Evolutionary conservation across 2,888 invertebrate genomes (phyloP), one percentile per base, ranked within the genome.

Genomic region (Drosophila sordidapex): DNA sequence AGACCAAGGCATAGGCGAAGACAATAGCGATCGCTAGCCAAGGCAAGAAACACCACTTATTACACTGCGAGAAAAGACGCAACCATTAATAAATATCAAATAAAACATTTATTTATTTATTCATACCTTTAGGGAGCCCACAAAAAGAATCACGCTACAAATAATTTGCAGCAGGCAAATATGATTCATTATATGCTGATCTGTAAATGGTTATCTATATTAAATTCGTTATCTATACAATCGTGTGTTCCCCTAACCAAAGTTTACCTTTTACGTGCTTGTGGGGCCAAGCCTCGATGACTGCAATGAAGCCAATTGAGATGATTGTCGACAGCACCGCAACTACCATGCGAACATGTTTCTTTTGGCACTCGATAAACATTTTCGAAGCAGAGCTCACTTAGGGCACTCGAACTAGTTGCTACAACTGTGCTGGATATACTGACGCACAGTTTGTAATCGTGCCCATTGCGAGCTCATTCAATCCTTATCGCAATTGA

Each of bases 101-200:
- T 10, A 4, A 15, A 13, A 15, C 10, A 11, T n/a, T 1, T n/a
- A 7, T 15, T 10, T 1, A 8, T 18, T 0, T 56, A 8, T 18
- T 0, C 60, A 51, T 43, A 83, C 83, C 51, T 74, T 48, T 0
- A 64, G 0, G 1, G 72, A 63, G 8, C 78, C 70, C 8, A 78
- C 21, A 4, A 74, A 35, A 0, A 83, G 57, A 0, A 68, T 1
- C 0, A 70, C 4, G 11, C 78, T 80, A 0, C 70, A 77, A 25
- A 74, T 2, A 1, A 67, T 43, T n/a, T 83, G 88, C 49, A 85
- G 33, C 49, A 82, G 25, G 18, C 81, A 74, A 2, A 85, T 35
- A 13, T 88, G 80, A 8, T 57, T 62, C 58, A 77, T 38, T 8
- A 74, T 49, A 21, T 21, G 31, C 11, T 58, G 53, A 40, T 67